These are phyloP conservation scores for Mesocricetus auratus DNA, from an alignment of 2,113 vertebrate species.

Conservation along the genomic window DNA sequence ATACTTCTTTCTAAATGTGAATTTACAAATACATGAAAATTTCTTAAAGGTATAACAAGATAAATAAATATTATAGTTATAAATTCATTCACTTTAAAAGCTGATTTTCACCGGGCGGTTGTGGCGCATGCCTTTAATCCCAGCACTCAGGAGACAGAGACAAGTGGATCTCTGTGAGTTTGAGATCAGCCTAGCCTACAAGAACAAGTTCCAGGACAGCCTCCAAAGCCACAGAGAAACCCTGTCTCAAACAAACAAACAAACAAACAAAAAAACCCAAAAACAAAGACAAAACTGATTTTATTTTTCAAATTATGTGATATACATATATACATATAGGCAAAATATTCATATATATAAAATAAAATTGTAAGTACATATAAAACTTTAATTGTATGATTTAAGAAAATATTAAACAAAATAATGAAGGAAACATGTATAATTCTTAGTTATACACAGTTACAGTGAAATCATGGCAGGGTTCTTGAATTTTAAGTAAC, in stretches of 20 bases:
- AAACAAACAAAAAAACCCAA: no score
- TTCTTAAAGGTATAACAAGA: slow-evolving; percentile 11
- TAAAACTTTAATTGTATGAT: background rate
- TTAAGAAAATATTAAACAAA: background rate
- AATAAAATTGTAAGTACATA: background rate
- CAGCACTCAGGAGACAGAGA: no score
- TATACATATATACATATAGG: background rate
- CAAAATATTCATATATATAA: background rate
- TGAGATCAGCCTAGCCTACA: no score
- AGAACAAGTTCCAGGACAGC: no score
- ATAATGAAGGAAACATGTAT: background rate
- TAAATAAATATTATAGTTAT: background rate
- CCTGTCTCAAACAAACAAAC: no score
- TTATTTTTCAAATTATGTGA: background rate
- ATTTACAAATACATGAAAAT: slow-evolving; percentile 35
- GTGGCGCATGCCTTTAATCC: no score
- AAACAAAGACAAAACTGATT: background rate
- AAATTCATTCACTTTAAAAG: background rate
- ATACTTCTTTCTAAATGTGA: slow-evolving; percentile 30
- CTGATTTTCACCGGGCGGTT: background rate
- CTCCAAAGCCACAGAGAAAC: no score
- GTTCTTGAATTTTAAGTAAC: background rate
- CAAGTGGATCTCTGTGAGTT: no score
- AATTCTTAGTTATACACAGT: background rate
- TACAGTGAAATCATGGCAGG: background rate